Conservation (phyloP, 2,113 vertebrate genomes). For the Dryoscopus gambensis region DNA sequence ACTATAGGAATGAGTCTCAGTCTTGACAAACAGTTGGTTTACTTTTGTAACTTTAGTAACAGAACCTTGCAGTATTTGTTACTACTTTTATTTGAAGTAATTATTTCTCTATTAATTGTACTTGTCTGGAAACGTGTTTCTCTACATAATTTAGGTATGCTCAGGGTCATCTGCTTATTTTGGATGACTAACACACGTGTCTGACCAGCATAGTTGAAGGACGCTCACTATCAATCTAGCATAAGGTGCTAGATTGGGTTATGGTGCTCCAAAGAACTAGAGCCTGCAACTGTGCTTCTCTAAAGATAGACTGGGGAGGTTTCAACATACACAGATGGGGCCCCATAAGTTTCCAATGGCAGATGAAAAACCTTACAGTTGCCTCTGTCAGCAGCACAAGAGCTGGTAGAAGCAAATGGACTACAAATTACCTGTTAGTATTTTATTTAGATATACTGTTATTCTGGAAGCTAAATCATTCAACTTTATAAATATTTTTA, state of each 20-base stretch:
- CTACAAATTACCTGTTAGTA: not conserved
- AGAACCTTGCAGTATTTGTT: not conserved
- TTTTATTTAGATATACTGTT: not conserved
- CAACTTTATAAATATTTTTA: not conserved
- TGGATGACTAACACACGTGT: not conserved
- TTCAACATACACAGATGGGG: not conserved
- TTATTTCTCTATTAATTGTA: not conserved
- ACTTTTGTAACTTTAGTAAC: not conserved
- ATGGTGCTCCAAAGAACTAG: not conserved
- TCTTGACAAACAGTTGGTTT: not conserved
- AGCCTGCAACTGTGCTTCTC: not conserved
- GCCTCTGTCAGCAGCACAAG: not conserved
- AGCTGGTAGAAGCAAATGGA: not conserved
- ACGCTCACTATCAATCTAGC: not conserved
- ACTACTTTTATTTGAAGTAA: not conserved
- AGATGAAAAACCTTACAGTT: not conserved
- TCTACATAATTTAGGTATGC: not conserved
- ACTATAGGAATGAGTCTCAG: not conserved
- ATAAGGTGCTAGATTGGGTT: not conserved
- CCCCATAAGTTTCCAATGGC: rapidly evolving
- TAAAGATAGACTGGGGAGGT: not conserved
- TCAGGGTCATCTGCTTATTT: not conserved
- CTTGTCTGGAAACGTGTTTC: not conserved
- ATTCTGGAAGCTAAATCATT: not conserved
- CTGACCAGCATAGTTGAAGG: not conserved